A percentile compares a stretch with the other conserved stretches of the same genome.
Conservation (phyloP, 2,113 vertebrate species). For the Parotia lawesii region DNA sequence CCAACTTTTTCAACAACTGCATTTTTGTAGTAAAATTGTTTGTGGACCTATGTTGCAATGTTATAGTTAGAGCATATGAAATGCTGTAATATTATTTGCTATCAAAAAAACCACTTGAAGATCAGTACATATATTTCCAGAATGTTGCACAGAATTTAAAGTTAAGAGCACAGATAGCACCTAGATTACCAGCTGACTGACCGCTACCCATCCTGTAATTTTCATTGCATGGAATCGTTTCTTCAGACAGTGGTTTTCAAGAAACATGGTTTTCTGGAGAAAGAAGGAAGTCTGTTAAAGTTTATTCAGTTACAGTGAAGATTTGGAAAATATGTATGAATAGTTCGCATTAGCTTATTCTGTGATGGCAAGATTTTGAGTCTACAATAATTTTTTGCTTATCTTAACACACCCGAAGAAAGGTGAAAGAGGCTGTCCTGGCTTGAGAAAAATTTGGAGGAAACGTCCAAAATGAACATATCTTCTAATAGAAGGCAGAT, state of each 20-base stretch:
- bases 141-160: not conserved
- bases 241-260: not conserved
- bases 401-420: not conserved
- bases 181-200: not conserved
- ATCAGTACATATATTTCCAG: not conserved
- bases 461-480: too few relatives aligned
- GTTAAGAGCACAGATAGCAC: not conserved
- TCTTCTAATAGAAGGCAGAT: too few relatives aligned
- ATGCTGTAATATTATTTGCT: not conserved
- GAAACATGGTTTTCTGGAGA: not conserved
- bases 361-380: not conserved
- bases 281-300: not conserved
- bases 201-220: not conserved
- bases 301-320: not conserved
- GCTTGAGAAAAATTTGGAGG: too few relatives aligned
- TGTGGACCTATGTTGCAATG: not conserved
- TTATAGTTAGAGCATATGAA: not conserved
- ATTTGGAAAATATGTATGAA: not conserved
- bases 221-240: not conserved
- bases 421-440: not conserved
- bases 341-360: not conserved
- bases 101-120: not conserved
- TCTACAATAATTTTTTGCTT: not conserved
- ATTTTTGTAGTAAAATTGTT: not conserved
- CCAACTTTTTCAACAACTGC: not conserved